phyloP scores from a whole-genome alignment of 1,140 invertebrate genomes.

The Drosophila bifasciata region DNA sequence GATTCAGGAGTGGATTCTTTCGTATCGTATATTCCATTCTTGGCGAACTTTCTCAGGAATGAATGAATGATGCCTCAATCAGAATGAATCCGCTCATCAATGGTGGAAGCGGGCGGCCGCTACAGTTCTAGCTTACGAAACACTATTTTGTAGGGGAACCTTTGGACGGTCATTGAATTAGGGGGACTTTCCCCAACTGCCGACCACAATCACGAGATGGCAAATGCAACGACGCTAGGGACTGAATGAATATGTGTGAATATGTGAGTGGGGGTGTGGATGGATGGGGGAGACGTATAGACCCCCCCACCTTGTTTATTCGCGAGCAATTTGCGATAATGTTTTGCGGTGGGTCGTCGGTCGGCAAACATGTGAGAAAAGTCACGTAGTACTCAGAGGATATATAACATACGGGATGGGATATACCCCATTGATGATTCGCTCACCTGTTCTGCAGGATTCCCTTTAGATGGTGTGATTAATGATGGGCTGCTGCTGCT shows the following conservation, averaged over 20 bases:
- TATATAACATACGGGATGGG: background rate
- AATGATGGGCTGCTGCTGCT: slow-evolving; percentile 1
- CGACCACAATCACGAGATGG: background rate
- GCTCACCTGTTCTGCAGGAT: slow-evolving; percentile 21
- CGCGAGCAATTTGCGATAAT: slow-evolving; percentile 32
- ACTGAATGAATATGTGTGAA: background rate
- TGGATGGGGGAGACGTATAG: background rate
- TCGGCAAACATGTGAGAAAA: slow-evolving; percentile 41
- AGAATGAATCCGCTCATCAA: no score
- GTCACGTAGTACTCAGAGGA: slow-evolving; percentile 38
- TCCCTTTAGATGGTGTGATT: background rate
- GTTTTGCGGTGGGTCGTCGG: slow-evolving; percentile 2
- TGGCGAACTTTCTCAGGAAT: background rate
- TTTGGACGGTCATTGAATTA: background rate
- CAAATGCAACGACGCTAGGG: background rate
- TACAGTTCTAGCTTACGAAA: slow-evolving; percentile 29
- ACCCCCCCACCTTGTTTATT: slow-evolving; percentile 18
- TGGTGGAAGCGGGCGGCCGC: no score
- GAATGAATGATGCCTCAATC: background rate
- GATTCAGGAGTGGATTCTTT: no score
- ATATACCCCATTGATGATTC: no score
- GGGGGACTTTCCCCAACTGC: slow-evolving; percentile 5
- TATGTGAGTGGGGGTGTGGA: background rate
- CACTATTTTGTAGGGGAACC: no score
- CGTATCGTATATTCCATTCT: no score